These are phyloP conservation scores for Bos indicus DNA, from an alignment of 2,113 vertebrate genomes.

Conservation along the genomic window DNA sequence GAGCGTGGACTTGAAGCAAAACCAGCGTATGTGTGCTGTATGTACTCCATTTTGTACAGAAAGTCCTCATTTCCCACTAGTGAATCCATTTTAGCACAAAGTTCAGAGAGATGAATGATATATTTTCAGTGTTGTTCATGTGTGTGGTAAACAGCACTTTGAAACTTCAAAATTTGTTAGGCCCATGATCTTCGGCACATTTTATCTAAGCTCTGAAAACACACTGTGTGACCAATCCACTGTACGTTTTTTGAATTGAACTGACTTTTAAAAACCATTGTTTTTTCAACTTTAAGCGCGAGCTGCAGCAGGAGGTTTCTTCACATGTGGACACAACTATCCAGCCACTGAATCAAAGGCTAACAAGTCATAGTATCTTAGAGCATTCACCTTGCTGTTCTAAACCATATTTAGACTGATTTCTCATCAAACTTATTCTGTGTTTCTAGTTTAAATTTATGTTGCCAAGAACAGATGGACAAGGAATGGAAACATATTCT, in stretches of 20 bases:
- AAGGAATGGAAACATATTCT: slow-evolving; percentile 76
- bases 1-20: background rate
- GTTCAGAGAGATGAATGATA: background rate
- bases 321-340: background rate
- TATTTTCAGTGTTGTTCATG: background rate
- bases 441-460: slow-evolving; percentile 65
- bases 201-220: background rate
- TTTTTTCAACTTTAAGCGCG: background rate
- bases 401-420: slow-evolving; percentile 42
- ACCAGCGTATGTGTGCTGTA: background rate
- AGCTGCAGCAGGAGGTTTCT: background rate
- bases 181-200: background rate
- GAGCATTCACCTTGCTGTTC: slow-evolving; percentile 35
- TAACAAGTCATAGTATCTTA: background rate
- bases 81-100: background rate
- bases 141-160: background rate
- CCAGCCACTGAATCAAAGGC: background rate
- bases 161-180: background rate
- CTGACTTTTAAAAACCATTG: background rate
- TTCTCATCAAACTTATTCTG: slow-evolving; percentile 62
- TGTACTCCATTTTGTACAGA: background rate
- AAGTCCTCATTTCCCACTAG: background rate
- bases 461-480: slow-evolving; percentile 75
- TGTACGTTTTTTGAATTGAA: background rate
- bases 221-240: background rate